phyloP scores from a whole-genome alignment of 2,888 invertebrate species.

The Orgyia antiqua region DNA sequence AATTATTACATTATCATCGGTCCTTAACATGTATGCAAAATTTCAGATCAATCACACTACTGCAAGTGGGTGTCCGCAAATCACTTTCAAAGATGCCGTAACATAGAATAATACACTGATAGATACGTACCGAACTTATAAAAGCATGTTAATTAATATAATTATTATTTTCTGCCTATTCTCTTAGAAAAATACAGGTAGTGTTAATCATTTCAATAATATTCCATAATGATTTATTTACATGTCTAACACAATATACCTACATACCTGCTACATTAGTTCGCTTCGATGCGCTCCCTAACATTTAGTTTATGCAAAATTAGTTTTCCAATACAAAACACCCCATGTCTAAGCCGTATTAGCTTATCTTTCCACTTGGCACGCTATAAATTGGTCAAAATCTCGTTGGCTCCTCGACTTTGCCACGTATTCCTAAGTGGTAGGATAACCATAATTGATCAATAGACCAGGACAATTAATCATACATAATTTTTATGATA shows the following conservation, averaged over 20 bases:
- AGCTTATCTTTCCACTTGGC: constrained; percentile 78
- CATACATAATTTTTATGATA: too few relatives aligned
- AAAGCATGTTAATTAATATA: too few relatives aligned
- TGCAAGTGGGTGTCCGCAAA: too few relatives aligned
- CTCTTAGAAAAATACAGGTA: too few relatives aligned
- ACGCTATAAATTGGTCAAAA: constrained; percentile 78
- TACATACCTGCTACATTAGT: constrained; percentile 28
- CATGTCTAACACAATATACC: constrained; percentile 17
- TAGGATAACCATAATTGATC: constrained; percentile 34
- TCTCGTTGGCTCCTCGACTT: constrained; percentile 69
- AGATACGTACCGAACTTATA: too few relatives aligned
- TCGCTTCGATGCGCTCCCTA: constrained; percentile 33
- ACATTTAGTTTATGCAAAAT: constrained; percentile 59
- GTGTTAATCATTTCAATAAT: too few relatives aligned
- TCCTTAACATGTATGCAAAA: too few relatives aligned
- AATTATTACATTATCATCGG: too few relatives aligned
- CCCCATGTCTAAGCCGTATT: constrained; percentile 55
- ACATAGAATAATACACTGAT: too few relatives aligned
- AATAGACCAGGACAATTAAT: background rate
- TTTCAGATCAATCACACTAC: too few relatives aligned
- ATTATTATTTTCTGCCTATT: too few relatives aligned
- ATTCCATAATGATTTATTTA: constrained; percentile 9
- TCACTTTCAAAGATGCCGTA: too few relatives aligned
- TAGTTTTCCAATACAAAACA: constrained; percentile 67
- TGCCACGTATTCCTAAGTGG: constrained; percentile 54